Conservation (phyloP, 2,888 invertebrate species). For the Hyalella azteca region DNA sequence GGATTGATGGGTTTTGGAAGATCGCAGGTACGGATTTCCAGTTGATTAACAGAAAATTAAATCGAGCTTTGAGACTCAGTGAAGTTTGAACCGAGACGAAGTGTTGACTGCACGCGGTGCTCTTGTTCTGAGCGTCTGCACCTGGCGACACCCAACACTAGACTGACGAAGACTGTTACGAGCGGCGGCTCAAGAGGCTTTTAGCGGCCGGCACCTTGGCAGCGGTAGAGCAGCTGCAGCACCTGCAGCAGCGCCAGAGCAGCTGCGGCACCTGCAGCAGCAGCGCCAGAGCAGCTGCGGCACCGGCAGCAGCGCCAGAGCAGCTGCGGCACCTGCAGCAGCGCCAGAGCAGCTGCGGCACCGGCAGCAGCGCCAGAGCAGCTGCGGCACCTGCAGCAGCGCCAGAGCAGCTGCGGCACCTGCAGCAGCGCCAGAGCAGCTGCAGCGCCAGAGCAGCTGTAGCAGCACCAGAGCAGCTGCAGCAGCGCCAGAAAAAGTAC, state of each 20-base stretch:
- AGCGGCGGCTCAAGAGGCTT: conserved; percentile 17
- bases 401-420: not conserved
- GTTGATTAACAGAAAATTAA: no score
- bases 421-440: not conserved
- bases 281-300: not conserved
- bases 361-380: no score
- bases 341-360: not conserved
- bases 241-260: conserved; percentile 4
- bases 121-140: not conserved
- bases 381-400: not conserved
- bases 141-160: conserved; percentile 10
- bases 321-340: not conserved
- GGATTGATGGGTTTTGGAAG: no score
- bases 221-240: no score
- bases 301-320: not conserved
- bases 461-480: not conserved
- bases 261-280: not conserved
- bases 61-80: no score
- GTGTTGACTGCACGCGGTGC: no score
- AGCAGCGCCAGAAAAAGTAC: not conserved
- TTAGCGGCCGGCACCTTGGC: conserved; percentile 19
- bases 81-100: no score
- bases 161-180: conserved; percentile 24
- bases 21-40: no score
- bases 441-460: no score